Evolutionary conservation across 1,140 invertebrate species (phyloP).

Genomic region (Lordiphosa collinella): DNA sequence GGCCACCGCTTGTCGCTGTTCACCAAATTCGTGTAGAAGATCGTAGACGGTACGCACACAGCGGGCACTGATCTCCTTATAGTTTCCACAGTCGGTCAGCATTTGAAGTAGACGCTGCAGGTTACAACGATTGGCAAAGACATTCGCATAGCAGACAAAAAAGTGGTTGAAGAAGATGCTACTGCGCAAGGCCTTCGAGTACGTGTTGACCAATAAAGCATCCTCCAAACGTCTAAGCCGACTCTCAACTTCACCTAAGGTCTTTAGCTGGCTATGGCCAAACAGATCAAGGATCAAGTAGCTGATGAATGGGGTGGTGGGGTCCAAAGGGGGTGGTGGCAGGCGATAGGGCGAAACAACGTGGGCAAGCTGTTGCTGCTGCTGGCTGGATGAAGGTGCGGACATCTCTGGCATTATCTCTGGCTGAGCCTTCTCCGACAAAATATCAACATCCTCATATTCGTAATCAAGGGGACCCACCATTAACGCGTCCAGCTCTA

Average conservation of each 20-base stretch:
- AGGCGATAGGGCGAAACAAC: slow-evolving; percentile 1
- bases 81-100: slow-evolving; percentile 25
- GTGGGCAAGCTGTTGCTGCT: slow-evolving; percentile 3
- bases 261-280: slow-evolving; percentile 27
- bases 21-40: neutral
- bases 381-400: too few relatives aligned
- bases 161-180: neutral
- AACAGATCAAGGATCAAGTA: slow-evolving; percentile 8
- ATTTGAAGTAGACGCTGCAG: slow-evolving; percentile 19
- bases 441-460: slow-evolving; percentile 19
- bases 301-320: neutral
- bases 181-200: slow-evolving; percentile 3
- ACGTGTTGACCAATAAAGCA: slow-evolving; percentile 1
- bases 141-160: slow-evolving; percentile 14
- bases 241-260: slow-evolving; percentile 14
- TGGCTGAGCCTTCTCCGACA: slow-evolving; percentile 25
- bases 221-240: slow-evolving; percentile 8
- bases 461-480: slow-evolving; percentile 29
- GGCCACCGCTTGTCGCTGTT: neutral
- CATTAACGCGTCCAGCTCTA: slow-evolving; percentile 4
- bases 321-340: too few relatives aligned
- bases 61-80: slow-evolving; percentile 2
- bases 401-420: neutral
- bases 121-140: slow-evolving; percentile 22
- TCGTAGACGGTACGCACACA: slow-evolving; percentile 2